Percentiles rank a stretch among this genome's conserved stretches.
Conservation (phyloP, 35 echinoderm and acorn worm species). For the Apostichopus parvimensis region DNA sequence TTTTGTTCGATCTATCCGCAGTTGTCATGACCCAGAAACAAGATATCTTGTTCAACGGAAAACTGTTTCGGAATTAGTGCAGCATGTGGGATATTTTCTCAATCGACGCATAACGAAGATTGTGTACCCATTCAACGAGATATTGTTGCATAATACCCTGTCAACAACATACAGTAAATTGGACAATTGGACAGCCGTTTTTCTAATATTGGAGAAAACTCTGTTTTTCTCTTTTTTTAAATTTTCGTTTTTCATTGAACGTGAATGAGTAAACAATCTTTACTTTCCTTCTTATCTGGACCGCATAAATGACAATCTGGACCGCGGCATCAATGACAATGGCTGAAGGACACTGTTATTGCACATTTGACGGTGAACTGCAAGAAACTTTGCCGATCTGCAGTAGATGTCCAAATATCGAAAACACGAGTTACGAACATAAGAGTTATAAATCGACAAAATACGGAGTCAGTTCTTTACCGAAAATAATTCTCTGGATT, state of each 20-base stretch:
- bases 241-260: too few relatives aligned
- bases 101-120: too few relatives aligned
- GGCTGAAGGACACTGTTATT: background rate
- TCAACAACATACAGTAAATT: too few relatives aligned
- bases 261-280: too few relatives aligned
- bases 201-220: background rate
- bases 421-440: background rate
- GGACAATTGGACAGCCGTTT: background rate
- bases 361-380: background rate
- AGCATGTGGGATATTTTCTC: background rate
- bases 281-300: too few relatives aligned
- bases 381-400: background rate
- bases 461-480: slow-evolving; percentile 14
- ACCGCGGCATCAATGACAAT: background rate
- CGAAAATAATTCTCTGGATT: slow-evolving; percentile 16
- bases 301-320: too few relatives aligned
- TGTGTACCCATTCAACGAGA: too few relatives aligned
- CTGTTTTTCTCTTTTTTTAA: too few relatives aligned
- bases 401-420: background rate
- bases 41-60: background rate
- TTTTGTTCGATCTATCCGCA: too few relatives aligned
- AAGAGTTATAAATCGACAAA: background rate
- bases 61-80: background rate
- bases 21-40: too few relatives aligned
- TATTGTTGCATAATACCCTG: too few relatives aligned